Base-by-base conservation (phyloP, 2,797 vertebrate species). In the Lepus oiostolus region DNA sequence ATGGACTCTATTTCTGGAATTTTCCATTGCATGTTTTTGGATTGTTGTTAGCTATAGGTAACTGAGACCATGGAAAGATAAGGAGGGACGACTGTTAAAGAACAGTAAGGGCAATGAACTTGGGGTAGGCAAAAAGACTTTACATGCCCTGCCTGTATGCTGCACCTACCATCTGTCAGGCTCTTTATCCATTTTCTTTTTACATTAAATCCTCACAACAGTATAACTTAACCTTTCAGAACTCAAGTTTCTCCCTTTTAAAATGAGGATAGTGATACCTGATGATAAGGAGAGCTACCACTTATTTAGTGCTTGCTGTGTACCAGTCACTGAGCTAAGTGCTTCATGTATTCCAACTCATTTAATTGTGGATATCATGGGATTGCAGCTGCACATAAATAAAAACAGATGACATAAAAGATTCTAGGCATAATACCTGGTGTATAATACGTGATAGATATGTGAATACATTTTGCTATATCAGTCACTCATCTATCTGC, bases 391-490 rank as follows among this genome's bases (percentile, higher is more conserved):
- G 74, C 14, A 62, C n/a, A 62, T 82, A 88, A 90, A 77, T 81
- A 68, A 85, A 92, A 87, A 79, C 16, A 50, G 65, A 80, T 74
- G n/a, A 76, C 24, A 79, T 77, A 35, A 88, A 96, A 42, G 19
- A 24, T 70, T 54, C 32, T 58, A 38, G 81, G 42, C 47, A 72
- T 50, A 67, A 87, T 38, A 82, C 26, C 74, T 87, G 52, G n/a
- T 74, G 80, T 63, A 60, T 88, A 80, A 77, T 30, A 90, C 30
- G 12, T 26, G n/a, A 26, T 63, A 93, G 82, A 88, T 93, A 17
- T 90, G 92, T 86, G 85, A 96, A 17, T 84, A 28, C 38, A 79
- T 77, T 91, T 93, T 65, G 96, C 89, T 90, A 85, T 68, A 67
- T 60, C 70, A 83, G 70, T 26, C 72, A 26, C 8, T 95, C 83